Percentiles rank a stretch among this genome's conserved stretches.
Evolutionary conservation across 2,113 vertebrate genomes (phyloP).

Genomic region (Forbesichthys agassizii): DNA sequence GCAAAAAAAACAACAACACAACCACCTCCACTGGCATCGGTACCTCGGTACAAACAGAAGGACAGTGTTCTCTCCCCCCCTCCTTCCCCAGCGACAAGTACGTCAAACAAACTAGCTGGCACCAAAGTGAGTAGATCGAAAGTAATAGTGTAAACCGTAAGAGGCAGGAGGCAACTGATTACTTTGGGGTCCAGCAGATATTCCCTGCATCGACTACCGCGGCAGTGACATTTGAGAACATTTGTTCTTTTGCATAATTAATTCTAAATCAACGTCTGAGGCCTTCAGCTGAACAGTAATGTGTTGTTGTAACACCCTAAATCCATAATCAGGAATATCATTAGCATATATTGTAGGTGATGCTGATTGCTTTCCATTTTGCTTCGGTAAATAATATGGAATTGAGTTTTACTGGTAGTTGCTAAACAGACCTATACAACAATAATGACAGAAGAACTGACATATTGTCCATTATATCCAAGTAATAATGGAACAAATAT

Average conservation of each 20-base stretch:
- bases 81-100: slow-evolving; percentile 24
- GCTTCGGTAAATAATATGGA: not conserved
- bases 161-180: slow-evolving; percentile 16
- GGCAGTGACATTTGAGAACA: slow-evolving; percentile 6
- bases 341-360: not conserved
- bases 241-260: slow-evolving; percentile 12
- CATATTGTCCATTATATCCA: too few relatives aligned
- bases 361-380: not conserved
- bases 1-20: slow-evolving; percentile 22
- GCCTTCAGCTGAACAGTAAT: not conserved
- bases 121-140: not conserved
- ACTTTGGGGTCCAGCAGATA: not conserved
- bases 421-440: too few relatives aligned
- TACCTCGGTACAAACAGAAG: slow-evolving; percentile 14
- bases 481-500: too few relatives aligned
- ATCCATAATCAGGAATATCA: not conserved
- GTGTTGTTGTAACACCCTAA: not conserved
- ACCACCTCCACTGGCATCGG: slow-evolving; percentile 16
- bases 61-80: slow-evolving; percentile 11
- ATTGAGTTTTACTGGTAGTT: too few relatives aligned
- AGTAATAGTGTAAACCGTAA: not conserved
- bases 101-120: slow-evolving; percentile 7
- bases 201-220: not conserved
- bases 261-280: slow-evolving; percentile 11
- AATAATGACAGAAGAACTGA: too few relatives aligned